phyloP scores from a whole-genome alignment of 2,113 vertebrate species.

The Tragelaphus buxtoni region DNA sequence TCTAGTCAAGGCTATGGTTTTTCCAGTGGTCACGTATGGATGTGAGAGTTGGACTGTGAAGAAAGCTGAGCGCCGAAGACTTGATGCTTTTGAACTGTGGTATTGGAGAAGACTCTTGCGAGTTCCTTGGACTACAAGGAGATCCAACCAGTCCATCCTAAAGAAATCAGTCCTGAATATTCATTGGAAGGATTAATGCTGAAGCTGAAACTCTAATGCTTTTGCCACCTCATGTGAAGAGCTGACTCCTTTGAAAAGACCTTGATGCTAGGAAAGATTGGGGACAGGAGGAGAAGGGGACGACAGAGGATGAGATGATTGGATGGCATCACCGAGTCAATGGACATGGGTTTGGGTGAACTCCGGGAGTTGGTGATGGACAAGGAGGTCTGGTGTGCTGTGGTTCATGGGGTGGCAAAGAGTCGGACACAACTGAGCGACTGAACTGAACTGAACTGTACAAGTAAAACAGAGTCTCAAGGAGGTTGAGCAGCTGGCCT shows the following conservation, averaged over 20 bases:
- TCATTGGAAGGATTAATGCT: not conserved
- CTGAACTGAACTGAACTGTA: not conserved
- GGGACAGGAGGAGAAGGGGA: not conserved
- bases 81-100: not conserved
- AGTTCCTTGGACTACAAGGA: not conserved
- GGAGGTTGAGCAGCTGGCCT: not conserved
- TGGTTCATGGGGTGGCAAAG: not conserved
- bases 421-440: fast-evolving
- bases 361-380: not conserved
- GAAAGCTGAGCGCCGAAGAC: fast-evolving
- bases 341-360: not conserved
- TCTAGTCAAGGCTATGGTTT: not conserved
- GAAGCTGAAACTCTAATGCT: not conserved
- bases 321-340: not conserved
- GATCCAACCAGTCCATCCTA: not conserved
- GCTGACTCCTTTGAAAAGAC: not conserved
- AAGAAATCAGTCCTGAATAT: not conserved
- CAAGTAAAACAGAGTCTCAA: not conserved
- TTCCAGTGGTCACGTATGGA: not conserved
- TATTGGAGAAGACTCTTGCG: not conserved
- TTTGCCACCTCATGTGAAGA: not conserved
- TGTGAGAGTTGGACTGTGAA: not conserved
- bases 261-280: not conserved
- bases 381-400: not conserved
- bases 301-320: not conserved